These are phyloP conservation scores for Epinotia bilunana DNA, from an alignment of 2,888 invertebrate species.

Conservation along the genomic window DNA sequence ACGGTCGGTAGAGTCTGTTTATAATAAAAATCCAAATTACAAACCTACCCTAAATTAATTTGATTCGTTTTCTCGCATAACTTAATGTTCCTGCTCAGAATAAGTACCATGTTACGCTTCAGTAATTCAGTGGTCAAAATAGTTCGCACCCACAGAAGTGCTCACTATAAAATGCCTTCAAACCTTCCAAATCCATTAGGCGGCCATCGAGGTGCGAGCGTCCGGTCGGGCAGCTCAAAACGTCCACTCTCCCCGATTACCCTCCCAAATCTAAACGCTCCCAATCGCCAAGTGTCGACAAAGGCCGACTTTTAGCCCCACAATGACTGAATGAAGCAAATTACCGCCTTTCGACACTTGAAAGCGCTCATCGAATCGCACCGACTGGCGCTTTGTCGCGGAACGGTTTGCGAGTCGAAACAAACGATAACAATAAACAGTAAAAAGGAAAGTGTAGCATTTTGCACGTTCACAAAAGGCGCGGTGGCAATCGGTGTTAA, in stretches of 20 bases:
- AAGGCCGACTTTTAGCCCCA: constrained; percentile 81
- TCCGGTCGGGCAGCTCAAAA: constrained; percentile 51
- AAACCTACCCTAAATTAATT: no score
- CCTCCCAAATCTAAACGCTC: constrained; percentile 81
- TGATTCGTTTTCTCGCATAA: not conserved
- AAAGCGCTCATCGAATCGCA: constrained; percentile 79
- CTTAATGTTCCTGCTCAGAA: not conserved
- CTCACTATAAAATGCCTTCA: constrained; percentile 44
- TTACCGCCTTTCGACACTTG: constrained; percentile 81
- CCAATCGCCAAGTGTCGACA: constrained; percentile 82
- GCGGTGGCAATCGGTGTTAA: constrained; percentile 78
- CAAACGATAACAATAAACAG: constrained; percentile 83
- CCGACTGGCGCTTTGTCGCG: constrained; percentile 72
- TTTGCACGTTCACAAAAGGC: constrained; percentile 73
- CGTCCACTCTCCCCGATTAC: constrained; percentile 78
- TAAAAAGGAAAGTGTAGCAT: constrained; percentile 82
- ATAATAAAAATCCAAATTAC: not conserved
- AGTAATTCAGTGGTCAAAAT: constrained; percentile 24
- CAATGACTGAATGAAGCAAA: constrained; percentile 82
- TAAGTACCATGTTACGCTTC: constrained; percentile 12
- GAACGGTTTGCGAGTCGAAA: constrained; percentile 81
- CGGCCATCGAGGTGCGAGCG: constrained; percentile 64
- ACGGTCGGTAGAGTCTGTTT: not conserved
- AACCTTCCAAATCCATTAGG: constrained; percentile 66
- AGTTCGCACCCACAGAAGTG: constrained; percentile 31